These are phyloP conservation scores for Lamellibrachia satsuma DNA, from an alignment of 2,888 invertebrate species.

Conservation along the genomic window DNA sequence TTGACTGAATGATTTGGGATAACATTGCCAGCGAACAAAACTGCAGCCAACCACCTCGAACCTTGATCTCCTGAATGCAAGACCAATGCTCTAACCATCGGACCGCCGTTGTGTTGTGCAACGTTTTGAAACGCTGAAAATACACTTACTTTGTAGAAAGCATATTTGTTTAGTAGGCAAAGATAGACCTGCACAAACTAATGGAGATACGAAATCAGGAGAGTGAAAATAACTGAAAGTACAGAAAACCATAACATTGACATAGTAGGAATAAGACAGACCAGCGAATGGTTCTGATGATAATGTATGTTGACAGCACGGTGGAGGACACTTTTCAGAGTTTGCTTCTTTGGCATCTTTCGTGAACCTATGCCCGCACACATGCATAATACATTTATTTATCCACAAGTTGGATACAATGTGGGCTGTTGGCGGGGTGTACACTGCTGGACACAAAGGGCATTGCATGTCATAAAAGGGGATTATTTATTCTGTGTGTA, in stretches of 20 bases:
- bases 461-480: background rate
- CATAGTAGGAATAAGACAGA: background rate
- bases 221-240: background rate
- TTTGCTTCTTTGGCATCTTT: background rate
- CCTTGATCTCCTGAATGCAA: background rate
- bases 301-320: background rate
- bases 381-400: background rate
- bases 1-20: too few relatives aligned
- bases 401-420: background rate
- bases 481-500: background rate
- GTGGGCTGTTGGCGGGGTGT: background rate
- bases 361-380: background rate
- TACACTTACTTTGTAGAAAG: background rate
- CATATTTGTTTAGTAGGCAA: background rate
- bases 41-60: background rate
- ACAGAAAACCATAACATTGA: background rate
- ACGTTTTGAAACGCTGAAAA: background rate
- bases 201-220: background rate
- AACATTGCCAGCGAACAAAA: too few relatives aligned
- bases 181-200: background rate
- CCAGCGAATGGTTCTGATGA: background rate
- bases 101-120: background rate
- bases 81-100: too few relatives aligned
- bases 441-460: background rate
- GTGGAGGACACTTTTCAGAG: background rate